Conservation (phyloP, 2,797 vertebrate species). For the Fistularia tabacaria region DNA sequence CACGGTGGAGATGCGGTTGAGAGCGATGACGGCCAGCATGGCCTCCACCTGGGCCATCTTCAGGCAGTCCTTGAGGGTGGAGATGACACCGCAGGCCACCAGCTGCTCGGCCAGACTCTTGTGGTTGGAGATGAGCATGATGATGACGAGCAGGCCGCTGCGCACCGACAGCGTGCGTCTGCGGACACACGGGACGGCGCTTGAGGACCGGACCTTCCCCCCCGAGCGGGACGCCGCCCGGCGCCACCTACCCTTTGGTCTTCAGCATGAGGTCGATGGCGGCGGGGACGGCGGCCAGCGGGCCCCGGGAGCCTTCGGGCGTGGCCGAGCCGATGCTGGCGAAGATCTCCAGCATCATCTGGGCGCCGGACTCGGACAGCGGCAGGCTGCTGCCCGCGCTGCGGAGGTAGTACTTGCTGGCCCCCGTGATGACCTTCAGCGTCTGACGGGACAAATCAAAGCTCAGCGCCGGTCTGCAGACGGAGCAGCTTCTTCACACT, state of each 20-base stretch:
- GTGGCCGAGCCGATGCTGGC: conserved; percentile 88
- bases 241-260: conserved; percentile 74
- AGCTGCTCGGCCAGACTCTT: conserved; percentile 87
- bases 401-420: conserved; percentile 75
- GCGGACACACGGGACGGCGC: not conserved
- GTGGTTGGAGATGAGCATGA: conserved; percentile 83
- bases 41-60: conserved; percentile 60
- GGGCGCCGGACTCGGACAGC: conserved; percentile 77
- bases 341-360: conserved; percentile 89
- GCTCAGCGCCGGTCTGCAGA: no score
- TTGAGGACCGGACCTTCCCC: not conserved
- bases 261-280: conserved; percentile 83
- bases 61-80: conserved; percentile 77
- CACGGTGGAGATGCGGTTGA: conserved; percentile 81
- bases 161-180: conserved; percentile 82
- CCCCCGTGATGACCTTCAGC: conserved; percentile 86
- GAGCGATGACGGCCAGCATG: conserved; percentile 77
- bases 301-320: conserved; percentile 73
- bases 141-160: conserved; percentile 85
- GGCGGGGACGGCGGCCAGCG: conserved; percentile 79
- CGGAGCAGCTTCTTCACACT: no score
- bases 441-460: conserved; percentile 63
- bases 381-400: conserved; percentile 54
- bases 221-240: accelerated
- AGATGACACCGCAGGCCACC: conserved; percentile 67